Percentiles rank a stretch among this genome's conserved stretches.
Evolutionary conservation across 2,113 vertebrate species (phyloP).

Genomic region (Thymallus thymallus): DNA sequence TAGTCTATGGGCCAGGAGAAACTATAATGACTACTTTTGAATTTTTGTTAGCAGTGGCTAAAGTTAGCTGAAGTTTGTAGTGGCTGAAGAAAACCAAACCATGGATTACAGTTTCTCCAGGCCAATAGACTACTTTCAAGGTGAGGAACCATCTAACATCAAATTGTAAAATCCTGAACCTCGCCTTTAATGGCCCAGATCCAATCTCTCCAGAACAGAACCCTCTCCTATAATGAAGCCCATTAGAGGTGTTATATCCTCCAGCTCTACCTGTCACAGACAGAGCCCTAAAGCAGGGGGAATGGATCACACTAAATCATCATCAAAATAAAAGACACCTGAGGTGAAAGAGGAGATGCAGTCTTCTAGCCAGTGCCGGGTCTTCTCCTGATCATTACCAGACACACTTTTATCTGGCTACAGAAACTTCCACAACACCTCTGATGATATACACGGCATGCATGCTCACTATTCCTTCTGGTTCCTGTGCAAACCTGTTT

Average conservation of each 20-base stretch:
- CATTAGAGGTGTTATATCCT: constrained; percentile 66
- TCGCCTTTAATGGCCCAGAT: constrained; percentile 34
- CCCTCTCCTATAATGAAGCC: constrained; percentile 53
- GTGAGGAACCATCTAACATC: no score
- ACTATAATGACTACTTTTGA: no score
- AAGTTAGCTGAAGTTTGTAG: no score
- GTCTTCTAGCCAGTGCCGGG: background rate
- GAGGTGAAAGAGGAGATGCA: constrained; percentile 28
- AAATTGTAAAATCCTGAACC: background rate
- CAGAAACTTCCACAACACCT: constrained; percentile 19
- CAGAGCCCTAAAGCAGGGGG: constrained; percentile 40
- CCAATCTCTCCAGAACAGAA: background rate
- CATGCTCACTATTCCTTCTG: no score
- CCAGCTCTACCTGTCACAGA: constrained; percentile 70
- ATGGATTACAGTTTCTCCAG: no score
- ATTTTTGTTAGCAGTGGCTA: no score
- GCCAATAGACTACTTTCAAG: no score
- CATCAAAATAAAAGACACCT: constrained; percentile 74
- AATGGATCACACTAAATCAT: constrained; percentile 68
- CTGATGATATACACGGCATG: background rate
- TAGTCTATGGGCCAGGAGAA: no score
- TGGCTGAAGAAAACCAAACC: no score
- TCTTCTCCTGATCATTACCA: constrained; percentile 42
- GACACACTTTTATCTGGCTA: constrained; percentile 38
- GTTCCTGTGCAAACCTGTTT: background rate